Evolutionary conservation across 2,113 vertebrate genomes (phyloP).

Genomic region (Hirundichthys speculiger): DNA sequence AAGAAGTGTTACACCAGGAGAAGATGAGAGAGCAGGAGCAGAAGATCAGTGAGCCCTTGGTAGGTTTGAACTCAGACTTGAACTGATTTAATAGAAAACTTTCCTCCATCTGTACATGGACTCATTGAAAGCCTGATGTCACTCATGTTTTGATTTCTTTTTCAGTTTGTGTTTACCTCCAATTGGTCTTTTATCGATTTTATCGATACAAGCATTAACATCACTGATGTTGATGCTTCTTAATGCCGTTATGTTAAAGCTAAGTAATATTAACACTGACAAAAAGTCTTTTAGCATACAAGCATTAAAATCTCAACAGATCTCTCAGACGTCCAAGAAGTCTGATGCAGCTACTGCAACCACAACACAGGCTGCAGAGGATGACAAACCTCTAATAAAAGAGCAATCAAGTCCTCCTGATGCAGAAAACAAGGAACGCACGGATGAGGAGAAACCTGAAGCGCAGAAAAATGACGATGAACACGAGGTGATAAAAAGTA

Average conservation of each 20-base stretch:
- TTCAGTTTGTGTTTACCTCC: not conserved
- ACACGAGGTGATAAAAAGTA: constrained; percentile 49
- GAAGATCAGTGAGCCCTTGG: constrained; percentile 61
- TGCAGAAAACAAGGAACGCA: constrained; percentile 21
- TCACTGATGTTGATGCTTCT: too few relatives aligned
- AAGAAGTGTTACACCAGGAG: constrained; percentile 72
- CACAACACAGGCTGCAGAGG: constrained; percentile 4
- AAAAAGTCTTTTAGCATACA: too few relatives aligned
- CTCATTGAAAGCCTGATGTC: too few relatives aligned
- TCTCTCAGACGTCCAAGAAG: constrained; percentile 18
- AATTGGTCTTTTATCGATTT: not conserved
- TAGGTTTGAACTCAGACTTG: constrained; percentile 8
- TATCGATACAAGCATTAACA: too few relatives aligned
- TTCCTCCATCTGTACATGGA: not conserved
- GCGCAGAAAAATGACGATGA: constrained; percentile 20
- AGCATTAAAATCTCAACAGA: constrained; percentile 14
- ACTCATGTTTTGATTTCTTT: not conserved
- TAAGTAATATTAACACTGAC: too few relatives aligned
- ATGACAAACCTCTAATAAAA: constrained; percentile 7
- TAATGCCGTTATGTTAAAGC: too few relatives aligned
- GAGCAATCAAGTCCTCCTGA: constrained; percentile 7
- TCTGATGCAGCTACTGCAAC: not conserved
- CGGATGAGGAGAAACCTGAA: constrained; percentile 9
- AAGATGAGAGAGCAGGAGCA: constrained; percentile 81
- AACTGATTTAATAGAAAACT: not conserved